Percentiles rank a stretch among this genome's conserved stretches.
These are phyloP conservation scores for Pimpla rufipes DNA, from an alignment of 2,888 invertebrate genomes.

Conservation along the genomic window DNA sequence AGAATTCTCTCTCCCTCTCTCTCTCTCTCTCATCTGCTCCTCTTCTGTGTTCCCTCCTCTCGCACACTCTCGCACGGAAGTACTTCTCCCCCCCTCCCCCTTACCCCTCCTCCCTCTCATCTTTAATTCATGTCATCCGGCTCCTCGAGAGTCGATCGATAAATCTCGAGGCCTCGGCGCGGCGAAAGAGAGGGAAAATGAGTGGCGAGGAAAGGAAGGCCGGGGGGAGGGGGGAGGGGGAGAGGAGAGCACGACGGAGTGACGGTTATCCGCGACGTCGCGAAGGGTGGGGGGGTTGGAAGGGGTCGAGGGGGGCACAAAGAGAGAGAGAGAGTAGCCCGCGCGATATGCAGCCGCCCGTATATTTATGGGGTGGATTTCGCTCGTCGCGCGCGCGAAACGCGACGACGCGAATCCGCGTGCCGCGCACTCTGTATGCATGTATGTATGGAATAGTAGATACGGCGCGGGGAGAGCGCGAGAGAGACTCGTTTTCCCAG, in stretches of 20 bases:
- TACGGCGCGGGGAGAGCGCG: conserved; percentile 34
- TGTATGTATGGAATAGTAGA: conserved; percentile 64
- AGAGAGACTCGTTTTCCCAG: conserved; percentile 62
- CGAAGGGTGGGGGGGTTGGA: conserved; percentile 52
- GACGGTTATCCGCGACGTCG: conserved; percentile 78
- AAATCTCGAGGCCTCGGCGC: conserved; percentile 81
- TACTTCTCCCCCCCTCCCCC: conserved; percentile 72
- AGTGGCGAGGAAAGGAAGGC: conserved; percentile 50
- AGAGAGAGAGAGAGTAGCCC: conserved; percentile 40
- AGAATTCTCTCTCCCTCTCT: no score
- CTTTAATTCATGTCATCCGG: conserved; percentile 84
- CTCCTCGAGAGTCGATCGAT: conserved; percentile 82
- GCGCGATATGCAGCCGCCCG: conserved; percentile 65
- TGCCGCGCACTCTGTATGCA: conserved; percentile 57
- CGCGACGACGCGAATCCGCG: conserved; percentile 67
- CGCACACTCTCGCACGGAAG: conserved; percentile 74
- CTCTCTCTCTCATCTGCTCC: conserved; percentile 46
- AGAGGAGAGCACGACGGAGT: conserved; percentile 52
- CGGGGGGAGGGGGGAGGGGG: not conserved
- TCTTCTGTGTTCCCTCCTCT: conserved; percentile 45
- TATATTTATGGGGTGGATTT: conserved; percentile 70
- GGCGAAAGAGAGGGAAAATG: conserved; percentile 68
- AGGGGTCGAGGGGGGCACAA: conserved; percentile 45
- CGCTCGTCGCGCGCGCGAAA: conserved; percentile 61
- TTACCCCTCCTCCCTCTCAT: conserved; percentile 76